Conservation (phyloP, 2,797 vertebrate genomes). For the Micromesistius poutassou region DNA sequence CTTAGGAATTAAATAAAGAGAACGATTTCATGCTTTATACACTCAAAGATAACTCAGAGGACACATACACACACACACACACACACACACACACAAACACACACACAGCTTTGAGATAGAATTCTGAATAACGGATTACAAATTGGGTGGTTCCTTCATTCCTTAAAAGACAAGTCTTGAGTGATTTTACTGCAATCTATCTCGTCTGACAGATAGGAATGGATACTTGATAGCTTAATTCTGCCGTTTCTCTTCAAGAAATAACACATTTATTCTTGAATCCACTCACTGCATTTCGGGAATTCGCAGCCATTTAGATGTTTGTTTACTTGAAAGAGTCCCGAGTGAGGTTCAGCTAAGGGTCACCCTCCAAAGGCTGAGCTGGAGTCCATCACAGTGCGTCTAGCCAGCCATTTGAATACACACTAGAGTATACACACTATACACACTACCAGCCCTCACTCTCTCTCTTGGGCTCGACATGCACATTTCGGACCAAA, state of each 20-base stretch:
- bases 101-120: conserved; percentile 3
- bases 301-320: neutral
- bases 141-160: neutral
- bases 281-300: neutral
- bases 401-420: too few relatives aligned
- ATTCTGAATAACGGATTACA: neutral
- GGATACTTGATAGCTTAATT: neutral
- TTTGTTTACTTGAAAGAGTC: neutral
- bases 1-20: neutral
- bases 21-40: conserved; percentile 31
- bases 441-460: too few relatives aligned
- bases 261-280: neutral
- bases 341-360: neutral
- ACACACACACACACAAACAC: neutral
- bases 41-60: conserved; percentile 21
- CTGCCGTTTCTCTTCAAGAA: neutral
- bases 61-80: conserved; percentile 15
- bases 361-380: neutral
- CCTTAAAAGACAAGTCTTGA: neutral
- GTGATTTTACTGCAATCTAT: neutral
- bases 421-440: too few relatives aligned
- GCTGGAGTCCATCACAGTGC: too few relatives aligned
- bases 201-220: neutral
- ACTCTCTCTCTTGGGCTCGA: too few relatives aligned
- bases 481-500: too few relatives aligned